phyloP scores from a whole-genome alignment of 2,888 invertebrate species.

The Phymatocera aterrima region DNA sequence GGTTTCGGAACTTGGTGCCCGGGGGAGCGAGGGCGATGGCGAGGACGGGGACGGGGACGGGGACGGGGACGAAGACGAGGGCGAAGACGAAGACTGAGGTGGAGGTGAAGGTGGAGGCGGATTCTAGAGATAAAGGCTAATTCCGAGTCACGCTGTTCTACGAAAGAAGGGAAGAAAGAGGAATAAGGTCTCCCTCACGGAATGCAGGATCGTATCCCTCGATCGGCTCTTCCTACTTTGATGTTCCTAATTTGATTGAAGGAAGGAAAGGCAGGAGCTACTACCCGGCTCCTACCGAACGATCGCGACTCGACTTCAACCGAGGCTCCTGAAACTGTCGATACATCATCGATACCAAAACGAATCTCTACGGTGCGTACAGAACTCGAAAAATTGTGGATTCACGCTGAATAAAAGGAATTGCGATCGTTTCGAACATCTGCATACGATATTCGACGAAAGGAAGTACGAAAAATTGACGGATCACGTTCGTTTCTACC shows the following conservation, averaged over 20 bases:
- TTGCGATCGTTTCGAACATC: no score
- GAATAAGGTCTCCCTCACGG: conserved; percentile 39
- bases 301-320: conserved; percentile 15
- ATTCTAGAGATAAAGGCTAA: conserved; percentile 72
- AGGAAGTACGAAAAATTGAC: no score
- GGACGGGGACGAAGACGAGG: conserved; percentile 43
- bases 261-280: conserved; percentile 58
- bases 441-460: no score
- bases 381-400: no score
- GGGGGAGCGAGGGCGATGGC: conserved; percentile 30
- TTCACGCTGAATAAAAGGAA: no score
- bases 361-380: no score
- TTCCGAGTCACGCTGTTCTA: conserved; percentile 57
- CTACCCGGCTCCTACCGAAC: background rate
- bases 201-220: conserved; percentile 42
- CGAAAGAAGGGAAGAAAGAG: conserved; percentile 35
- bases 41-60: conserved; percentile 39
- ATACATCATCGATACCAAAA: no score
- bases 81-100: conserved; percentile 33
- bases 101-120: conserved; percentile 57
- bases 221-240: conserved; percentile 69
- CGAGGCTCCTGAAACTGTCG: no score
- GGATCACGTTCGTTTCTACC: no score
- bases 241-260: conserved; percentile 75
- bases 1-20: conserved; percentile 6